Base-by-base conservation (phyloP, 2,113 vertebrate species). In the Castor canadensis region DNA sequence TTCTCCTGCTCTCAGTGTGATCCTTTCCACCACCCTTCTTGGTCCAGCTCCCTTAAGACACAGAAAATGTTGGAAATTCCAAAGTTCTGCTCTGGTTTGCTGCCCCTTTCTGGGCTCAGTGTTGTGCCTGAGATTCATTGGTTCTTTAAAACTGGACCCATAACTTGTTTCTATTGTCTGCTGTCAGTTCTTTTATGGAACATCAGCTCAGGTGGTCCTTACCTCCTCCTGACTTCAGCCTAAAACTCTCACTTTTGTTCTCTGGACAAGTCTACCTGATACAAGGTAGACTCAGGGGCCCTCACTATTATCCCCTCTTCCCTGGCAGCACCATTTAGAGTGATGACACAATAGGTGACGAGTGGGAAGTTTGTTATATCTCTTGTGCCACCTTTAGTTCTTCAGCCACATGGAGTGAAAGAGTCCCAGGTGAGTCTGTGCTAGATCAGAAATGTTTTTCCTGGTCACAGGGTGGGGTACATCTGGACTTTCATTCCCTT, bases 41-140 rank as follows among this genome's bases (percentile, higher is more conserved):
- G 19, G 75, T 32, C 38, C 28, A 45, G 52, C n/a, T 56, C 24
- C 17, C 64, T 77, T 15, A 77, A 82, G 85, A 47, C 45, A 19
- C 19, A 22, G 75, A 54, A 24, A 60, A 67, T 67, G n/a, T 60
- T 77, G n/a, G 62, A 52, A n/a, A 72, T 80, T 45, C 43, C 49
- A 30, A 12, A 0, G 1, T 60, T 66, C 30, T 40, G 43, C 62
- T 62, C 26, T 77, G 60, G 17, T 11, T 35, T 45, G 9, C 10
- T 13, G 28, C n/a, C 16, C 16, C 30, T 66, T 43, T 24, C 54
- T 71, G 35, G 76, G 30, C 24, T 66, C n/a, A 15, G 1, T 47
- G 56, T n/a, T 24, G n/a, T n/a, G n/a, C n/a, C 28, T 1, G 13
- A 15, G 26, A 11, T n/a, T 32, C 0, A 1, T 1, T 66, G 54